phyloP scores from a whole-genome alignment of 1,140 invertebrate genomes.

The Bacillus rossius region DNA sequence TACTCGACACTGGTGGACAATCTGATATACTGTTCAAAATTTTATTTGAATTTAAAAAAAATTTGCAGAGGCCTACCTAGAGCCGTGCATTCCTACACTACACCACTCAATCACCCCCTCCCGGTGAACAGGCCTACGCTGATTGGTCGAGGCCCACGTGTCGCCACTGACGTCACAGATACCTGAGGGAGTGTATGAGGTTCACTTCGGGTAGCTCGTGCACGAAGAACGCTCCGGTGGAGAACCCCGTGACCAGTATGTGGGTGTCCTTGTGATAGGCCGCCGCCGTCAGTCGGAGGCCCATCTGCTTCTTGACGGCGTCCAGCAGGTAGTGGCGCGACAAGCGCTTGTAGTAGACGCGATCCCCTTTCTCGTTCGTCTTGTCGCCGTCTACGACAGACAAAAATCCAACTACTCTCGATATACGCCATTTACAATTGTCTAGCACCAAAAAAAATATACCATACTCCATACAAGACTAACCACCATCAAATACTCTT shows the following conservation, averaged over 20 bases:
- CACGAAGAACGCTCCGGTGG: constrained; percentile 78
- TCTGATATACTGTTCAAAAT: no score
- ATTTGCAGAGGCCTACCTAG: no score
- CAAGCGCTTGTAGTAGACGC: constrained; percentile 59
- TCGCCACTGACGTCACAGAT: no score
- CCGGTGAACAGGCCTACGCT: no score
- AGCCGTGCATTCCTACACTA: no score
- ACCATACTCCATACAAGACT: not conserved
- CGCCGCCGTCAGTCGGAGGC: constrained; percentile 61
- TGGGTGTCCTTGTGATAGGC: constrained; percentile 72
- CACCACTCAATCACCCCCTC: no score
- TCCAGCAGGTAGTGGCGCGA: constrained; percentile 67
- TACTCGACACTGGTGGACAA: no score
- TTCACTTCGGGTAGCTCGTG: constrained; percentile 92
- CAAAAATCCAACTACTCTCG: not conserved
- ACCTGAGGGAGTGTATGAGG: constrained; percentile 83
- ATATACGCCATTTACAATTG: not conserved
- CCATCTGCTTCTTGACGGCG: constrained; percentile 54
- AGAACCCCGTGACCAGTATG: constrained; percentile 78
- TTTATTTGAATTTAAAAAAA: no score
- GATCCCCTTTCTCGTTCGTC: constrained; percentile 32
- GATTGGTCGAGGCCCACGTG: no score
- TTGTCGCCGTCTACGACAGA: not conserved
- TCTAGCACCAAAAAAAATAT: not conserved
- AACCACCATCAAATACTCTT: no score